phyloP scores from a whole-genome alignment of 2,888 invertebrate genomes.

The Ceramica pisi region DNA sequence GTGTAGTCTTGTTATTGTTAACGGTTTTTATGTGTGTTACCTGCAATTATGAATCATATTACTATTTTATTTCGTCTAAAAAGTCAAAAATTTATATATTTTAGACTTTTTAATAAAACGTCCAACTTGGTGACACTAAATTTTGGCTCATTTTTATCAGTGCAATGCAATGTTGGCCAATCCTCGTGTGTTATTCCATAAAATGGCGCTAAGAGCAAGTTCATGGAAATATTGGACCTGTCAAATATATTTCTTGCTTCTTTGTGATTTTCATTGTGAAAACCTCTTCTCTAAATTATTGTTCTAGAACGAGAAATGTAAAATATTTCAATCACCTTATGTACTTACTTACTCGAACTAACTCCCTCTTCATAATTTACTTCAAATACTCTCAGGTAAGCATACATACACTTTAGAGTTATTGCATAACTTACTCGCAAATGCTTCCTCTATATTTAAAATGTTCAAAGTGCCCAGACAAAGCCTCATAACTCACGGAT shows the following conservation, averaged over 20 bases:
- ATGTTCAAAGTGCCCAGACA: slow-evolving; percentile 18
- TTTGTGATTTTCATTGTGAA: slow-evolving; percentile 84
- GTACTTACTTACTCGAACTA: neutral
- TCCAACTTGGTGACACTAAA: too few species aligned
- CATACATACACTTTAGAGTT: slow-evolving; percentile 26
- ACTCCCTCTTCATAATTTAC: slow-evolving; percentile 14
- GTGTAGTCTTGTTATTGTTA: neutral
- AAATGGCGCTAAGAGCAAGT: neutral
- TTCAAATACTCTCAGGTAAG: slow-evolving; percentile 15
- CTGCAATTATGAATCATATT: neutral
- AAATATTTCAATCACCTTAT: neutral
- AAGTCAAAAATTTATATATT: too few species aligned
- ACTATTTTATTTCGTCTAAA: neutral
- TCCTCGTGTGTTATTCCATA: too few species aligned
- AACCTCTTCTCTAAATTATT: slow-evolving; percentile 80
- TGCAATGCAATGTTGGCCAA: too few species aligned
- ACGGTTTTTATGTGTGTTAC: neutral
- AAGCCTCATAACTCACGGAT: slow-evolving; percentile 33
- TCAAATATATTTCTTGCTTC: slow-evolving; percentile 71
- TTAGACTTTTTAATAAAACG: too few species aligned
- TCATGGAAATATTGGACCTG: slow-evolving; percentile 56
- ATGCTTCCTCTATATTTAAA: slow-evolving; percentile 27
- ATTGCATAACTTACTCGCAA: slow-evolving; percentile 20
- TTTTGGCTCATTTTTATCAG: too few species aligned
- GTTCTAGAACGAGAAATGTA: slow-evolving; percentile 72